Evolutionary conservation across 2,113 vertebrate genomes (phyloP).

Genomic region (Oryzias celebensis): DNA sequence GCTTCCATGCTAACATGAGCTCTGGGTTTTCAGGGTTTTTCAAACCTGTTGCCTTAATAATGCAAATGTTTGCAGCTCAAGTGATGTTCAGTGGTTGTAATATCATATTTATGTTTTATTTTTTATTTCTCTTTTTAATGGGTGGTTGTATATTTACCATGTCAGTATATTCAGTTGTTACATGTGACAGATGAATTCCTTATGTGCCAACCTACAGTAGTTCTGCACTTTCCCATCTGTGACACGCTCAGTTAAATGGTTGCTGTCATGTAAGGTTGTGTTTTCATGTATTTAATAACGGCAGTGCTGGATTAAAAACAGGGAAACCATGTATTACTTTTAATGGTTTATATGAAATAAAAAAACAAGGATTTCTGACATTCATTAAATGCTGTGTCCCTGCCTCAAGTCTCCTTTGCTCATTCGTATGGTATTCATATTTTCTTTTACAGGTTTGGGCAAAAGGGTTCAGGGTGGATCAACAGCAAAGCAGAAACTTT

Average conservation of each 20-base stretch:
- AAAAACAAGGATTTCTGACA: too few relatives aligned
- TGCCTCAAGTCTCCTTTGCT: constrained; percentile 13
- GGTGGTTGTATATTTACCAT: constrained; percentile 38
- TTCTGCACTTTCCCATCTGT: constrained; percentile 33
- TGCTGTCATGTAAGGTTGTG: constrained; percentile 26
- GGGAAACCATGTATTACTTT: constrained; percentile 25
- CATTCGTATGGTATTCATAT: constrained; percentile 22
- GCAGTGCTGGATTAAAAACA: constrained; percentile 11
- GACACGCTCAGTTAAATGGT: constrained; percentile 21
- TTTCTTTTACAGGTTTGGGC: constrained; percentile 47
- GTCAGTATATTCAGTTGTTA: constrained; percentile 39
- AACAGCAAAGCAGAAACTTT: constrained; percentile 60
- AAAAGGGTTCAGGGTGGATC: constrained; percentile 40
- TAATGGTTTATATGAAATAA: constrained; percentile 11
- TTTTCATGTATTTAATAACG: constrained; percentile 28
- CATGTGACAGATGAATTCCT: constrained; percentile 18
- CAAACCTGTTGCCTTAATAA: too few relatives aligned
- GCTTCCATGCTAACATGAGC: too few relatives aligned
- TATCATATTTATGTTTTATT: constrained; percentile 14
- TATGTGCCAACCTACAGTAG: too few relatives aligned
- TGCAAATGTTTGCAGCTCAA: too few relatives aligned
- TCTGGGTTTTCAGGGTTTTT: too few relatives aligned
- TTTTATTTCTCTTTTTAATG: constrained; percentile 21
- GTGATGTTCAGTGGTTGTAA: too few relatives aligned
- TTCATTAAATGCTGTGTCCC: background rate